These are phyloP conservation scores for Actenoides lindsayi DNA, from an alignment of 2,113 vertebrate species.

Conservation along the genomic window DNA sequence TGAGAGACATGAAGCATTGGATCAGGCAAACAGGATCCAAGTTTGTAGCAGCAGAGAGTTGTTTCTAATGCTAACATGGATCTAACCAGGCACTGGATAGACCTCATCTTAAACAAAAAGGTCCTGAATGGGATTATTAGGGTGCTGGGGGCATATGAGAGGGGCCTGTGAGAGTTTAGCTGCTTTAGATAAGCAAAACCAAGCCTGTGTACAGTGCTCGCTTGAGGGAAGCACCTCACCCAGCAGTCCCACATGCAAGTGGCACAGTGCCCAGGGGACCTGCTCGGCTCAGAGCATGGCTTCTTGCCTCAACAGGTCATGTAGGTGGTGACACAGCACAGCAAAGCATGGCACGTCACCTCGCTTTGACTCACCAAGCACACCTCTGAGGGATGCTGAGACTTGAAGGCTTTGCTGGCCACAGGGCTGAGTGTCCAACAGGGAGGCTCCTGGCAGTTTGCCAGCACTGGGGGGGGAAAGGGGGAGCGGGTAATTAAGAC, in stretches of 20 bases:
- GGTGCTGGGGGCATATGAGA: background rate
- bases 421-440: fast-evolving
- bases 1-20: background rate
- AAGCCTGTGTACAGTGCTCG: fast-evolving
- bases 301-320: background rate
- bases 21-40: background rate
- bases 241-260: background rate
- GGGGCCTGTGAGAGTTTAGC: background rate
- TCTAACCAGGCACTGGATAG: background rate
- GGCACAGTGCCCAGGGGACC: background rate
- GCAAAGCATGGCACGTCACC: background rate
- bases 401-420: background rate
- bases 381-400: fast-evolving
- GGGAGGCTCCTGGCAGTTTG: background rate
- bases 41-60: background rate
- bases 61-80: background rate
- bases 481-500: background rate
- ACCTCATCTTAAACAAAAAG: background rate
- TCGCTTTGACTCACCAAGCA: fast-evolving
- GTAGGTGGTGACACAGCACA: background rate
- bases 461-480: fast-evolving
- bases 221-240: background rate
- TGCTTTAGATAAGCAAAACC: background rate
- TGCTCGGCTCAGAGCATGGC: background rate
- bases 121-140: background rate